phyloP scores from a whole-genome alignment of 2,888 invertebrate species.

The Erebia epiphron region DNA sequence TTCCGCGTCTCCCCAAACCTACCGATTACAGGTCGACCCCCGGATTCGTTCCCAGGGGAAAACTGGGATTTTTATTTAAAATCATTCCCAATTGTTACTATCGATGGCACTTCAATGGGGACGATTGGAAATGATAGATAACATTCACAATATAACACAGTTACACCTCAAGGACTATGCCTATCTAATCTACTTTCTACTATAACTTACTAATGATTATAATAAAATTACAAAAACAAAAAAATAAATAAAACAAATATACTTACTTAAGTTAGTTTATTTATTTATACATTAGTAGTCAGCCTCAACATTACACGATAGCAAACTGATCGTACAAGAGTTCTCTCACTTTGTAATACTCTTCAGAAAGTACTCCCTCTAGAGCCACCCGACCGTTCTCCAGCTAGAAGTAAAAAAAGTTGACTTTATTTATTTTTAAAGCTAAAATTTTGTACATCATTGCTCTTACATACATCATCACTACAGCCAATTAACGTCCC shows the following conservation, averaged over 20 bases:
- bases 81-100: no score
- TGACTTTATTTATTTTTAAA: no score
- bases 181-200: neutral
- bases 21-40: no score
- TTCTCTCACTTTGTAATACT: conserved; percentile 96
- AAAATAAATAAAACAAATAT: conserved; percentile 1
- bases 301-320: conserved; percentile 85
- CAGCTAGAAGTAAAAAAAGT: conserved; percentile 84
- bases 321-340: conserved; percentile 98
- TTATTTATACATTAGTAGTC: conserved; percentile 10
- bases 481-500: no score
- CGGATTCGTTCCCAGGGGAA: no score
- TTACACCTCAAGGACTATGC: neutral
- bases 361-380: conserved; percentile 97
- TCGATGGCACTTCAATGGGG: no score
- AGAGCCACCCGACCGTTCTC: conserved; percentile 96
- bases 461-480: no score
- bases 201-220: neutral
- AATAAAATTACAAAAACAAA: neutral
- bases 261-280: neutral
- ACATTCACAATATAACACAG: no score
- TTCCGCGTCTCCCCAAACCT: no score
- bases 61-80: no score
- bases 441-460: no score
- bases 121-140: no score